Percentiles rank a stretch among this genome's conserved stretches.
Evolutionary conservation across 1,140 invertebrate species (phyloP).

Genomic region (Cotesia chilonis): DNA sequence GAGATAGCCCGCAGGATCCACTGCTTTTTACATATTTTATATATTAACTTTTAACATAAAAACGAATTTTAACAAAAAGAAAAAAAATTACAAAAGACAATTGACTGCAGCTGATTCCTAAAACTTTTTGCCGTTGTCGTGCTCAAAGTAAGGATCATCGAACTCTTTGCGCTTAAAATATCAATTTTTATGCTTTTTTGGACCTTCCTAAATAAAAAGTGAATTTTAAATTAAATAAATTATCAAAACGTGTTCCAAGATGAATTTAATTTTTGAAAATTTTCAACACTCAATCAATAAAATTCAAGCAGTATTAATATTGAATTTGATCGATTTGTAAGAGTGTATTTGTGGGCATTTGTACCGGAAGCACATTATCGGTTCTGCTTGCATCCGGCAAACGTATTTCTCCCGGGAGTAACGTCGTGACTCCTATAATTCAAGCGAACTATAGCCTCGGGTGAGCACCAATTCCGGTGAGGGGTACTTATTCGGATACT

Average conservation of each 20-base stretch:
- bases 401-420: constrained; percentile 54
- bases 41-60: too few species aligned
- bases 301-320: background rate
- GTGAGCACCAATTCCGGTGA: constrained; percentile 25
- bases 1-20: too few species aligned
- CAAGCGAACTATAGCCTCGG: constrained; percentile 33
- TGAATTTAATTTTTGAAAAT: too few species aligned
- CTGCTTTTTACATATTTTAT: too few species aligned
- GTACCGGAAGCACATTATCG: constrained; percentile 55
- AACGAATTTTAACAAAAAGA: too few species aligned
- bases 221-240: background rate
- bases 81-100: too few species aligned
- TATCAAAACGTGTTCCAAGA: too few species aligned
- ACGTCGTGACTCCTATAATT: constrained; percentile 53
- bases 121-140: too few species aligned
- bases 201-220: too few species aligned
- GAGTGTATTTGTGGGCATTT: constrained; percentile 42
- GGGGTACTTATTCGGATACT: constrained; percentile 20
- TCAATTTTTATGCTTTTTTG: background rate
- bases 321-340: background rate
- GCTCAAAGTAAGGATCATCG: too few species aligned
- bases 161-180: too few species aligned
- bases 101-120: too few species aligned
- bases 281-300: background rate
- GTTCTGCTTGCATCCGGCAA: constrained; percentile 48